A percentile compares a stretch with the other conserved stretches of the same genome.
Conservation (phyloP, 2,888 invertebrate species). For the Falcaria lacertinaria region DNA sequence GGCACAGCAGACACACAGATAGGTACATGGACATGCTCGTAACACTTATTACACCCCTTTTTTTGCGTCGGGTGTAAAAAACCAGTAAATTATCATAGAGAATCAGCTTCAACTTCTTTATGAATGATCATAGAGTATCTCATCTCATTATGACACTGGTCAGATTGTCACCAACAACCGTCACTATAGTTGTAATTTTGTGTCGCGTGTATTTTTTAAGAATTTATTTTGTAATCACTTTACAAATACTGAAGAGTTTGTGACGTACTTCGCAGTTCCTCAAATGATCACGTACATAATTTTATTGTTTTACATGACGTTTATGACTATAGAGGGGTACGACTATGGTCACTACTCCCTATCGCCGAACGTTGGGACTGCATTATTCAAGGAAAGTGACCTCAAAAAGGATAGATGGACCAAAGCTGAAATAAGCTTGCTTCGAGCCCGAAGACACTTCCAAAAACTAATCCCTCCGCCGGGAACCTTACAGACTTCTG, state of each 20-base stretch:
- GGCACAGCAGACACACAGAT: no score
- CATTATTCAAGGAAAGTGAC: conserved; percentile 45
- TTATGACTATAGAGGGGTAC: conserved; percentile 11
- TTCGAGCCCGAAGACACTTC: conserved; percentile 48
- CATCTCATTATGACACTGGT: background rate
- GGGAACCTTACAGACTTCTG: conserved; percentile 28
- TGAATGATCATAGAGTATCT: no score
- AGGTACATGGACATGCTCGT: no score
- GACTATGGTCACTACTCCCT: conserved; percentile 10
- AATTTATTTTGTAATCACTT: conserved; percentile 50
- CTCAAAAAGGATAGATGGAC: conserved; percentile 39
- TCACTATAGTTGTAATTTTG: conserved; percentile 20
- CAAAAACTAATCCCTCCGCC: conserved; percentile 49
- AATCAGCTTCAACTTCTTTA: no score
- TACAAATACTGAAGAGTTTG: conserved; percentile 23
- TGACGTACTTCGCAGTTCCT: background rate
- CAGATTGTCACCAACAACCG: conserved; percentile 6
- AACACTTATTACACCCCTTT: no score
- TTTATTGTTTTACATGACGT: conserved; percentile 16
- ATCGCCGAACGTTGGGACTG: conserved; percentile 52
- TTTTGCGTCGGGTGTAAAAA: no score
- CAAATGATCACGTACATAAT: conserved; percentile 25
- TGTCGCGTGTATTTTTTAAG: conserved; percentile 41
- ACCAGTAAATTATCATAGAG: no score
- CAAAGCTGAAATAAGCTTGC: conserved; percentile 32